Percentiles rank a stretch among this genome's conserved stretches.
Evolutionary conservation across 2,113 vertebrate species (phyloP).

Genomic region (Falco punctatus): DNA sequence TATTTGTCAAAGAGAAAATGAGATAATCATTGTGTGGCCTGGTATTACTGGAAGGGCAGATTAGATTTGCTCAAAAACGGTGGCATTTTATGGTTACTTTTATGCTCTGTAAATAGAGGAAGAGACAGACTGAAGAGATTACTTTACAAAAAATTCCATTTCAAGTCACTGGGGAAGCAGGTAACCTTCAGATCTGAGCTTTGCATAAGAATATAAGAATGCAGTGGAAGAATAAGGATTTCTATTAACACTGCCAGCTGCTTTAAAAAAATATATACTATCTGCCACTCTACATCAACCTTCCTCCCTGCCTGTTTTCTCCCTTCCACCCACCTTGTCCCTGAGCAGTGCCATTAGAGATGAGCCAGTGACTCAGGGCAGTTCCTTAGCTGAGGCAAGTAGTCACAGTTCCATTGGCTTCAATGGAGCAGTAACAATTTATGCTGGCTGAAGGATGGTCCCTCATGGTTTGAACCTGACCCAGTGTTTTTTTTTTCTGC

Average conservation of each 20-base stretch:
- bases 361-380: background rate
- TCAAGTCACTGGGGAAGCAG: conserved; percentile 56
- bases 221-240: background rate
- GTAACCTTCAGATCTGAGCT: conserved; percentile 70
- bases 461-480: background rate
- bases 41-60: conserved; percentile 64
- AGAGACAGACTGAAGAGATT: conserved; percentile 65
- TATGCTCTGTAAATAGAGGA: conserved; percentile 55
- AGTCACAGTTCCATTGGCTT: background rate
- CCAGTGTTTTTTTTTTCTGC: background rate
- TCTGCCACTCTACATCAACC: background rate
- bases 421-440: background rate
- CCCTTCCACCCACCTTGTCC: background rate
- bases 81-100: conserved; percentile 69
- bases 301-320: background rate
- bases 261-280: background rate
- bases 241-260: background rate
- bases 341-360: background rate
- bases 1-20: conserved; percentile 66
- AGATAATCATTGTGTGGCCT: conserved; percentile 57
- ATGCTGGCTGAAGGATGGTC: background rate
- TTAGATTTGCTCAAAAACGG: conserved; percentile 54
- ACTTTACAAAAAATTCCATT: conserved; percentile 59
- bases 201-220: conserved; percentile 63
- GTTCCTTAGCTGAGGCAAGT: background rate